These are phyloP conservation scores for Actinia tenebrosa DNA, from an alignment of 64 coral and sea anemone species.

Conservation along the genomic window DNA sequence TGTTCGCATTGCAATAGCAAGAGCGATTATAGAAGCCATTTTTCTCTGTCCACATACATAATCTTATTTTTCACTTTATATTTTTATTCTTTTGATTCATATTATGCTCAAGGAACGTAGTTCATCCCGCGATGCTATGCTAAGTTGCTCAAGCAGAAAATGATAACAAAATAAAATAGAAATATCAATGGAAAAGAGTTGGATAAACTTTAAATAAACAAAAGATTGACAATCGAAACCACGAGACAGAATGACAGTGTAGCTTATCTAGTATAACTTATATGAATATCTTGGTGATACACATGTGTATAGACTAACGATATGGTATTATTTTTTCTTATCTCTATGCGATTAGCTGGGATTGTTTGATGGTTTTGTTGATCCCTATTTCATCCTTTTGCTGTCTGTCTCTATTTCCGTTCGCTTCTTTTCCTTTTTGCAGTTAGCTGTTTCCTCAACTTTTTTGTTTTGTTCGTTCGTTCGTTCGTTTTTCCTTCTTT, in stretches of 20 bases:
- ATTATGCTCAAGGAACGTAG: no score
- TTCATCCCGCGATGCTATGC: no score
- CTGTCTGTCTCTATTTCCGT: not conserved
- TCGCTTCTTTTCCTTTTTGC: not conserved
- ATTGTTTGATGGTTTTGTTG: not conserved
- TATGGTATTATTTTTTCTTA: not conserved
- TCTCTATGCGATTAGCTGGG: not conserved
- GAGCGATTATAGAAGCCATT: no score
- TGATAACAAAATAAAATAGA: no score
- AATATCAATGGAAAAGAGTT: not conserved
- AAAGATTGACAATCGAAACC: not conserved
- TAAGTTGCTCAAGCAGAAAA: no score
- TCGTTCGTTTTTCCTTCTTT: no score
- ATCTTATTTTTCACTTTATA: no score
- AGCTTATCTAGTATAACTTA: not conserved
- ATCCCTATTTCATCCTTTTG: not conserved
- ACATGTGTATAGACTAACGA: not conserved
- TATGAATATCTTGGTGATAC: not conserved
- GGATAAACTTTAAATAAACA: not conserved
- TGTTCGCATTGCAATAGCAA: no score
- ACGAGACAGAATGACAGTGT: not conserved
- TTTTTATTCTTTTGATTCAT: no score
- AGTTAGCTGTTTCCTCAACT: no score
- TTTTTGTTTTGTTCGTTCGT: no score
- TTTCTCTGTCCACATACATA: no score